A percentile compares a stretch with the other conserved stretches of the same genome.
These are phyloP conservation scores for Cryptoblepharus egeriae DNA, from an alignment of 2,797 vertebrate species.

Conservation along the genomic window DNA sequence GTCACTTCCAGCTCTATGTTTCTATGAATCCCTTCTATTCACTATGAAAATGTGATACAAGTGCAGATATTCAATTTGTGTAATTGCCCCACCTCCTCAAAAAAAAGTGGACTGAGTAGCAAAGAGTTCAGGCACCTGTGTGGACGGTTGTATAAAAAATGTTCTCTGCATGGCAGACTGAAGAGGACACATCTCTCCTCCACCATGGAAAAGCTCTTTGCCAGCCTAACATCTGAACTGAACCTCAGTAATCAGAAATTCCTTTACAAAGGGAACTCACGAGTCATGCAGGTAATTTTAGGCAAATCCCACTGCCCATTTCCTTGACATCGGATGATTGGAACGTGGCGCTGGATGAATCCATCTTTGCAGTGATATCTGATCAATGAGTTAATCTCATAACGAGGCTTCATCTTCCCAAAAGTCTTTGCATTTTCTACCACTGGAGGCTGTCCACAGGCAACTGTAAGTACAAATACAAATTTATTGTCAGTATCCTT, in stretches of 20 bases:
- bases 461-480: slow-evolving; percentile 80
- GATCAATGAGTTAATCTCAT: slow-evolving; percentile 95
- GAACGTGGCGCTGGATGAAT: slow-evolving; percentile 94
- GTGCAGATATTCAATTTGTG: not conserved
- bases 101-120: not conserved
- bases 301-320: slow-evolving; percentile 93
- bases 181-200: not conserved
- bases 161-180: not conserved
- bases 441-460: slow-evolving; percentile 92
- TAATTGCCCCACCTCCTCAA: not conserved
- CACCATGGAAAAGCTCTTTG: not conserved
- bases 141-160: not conserved
- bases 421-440: slow-evolving; percentile 94
- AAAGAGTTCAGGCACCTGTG: not conserved
- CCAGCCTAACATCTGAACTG: not conserved
- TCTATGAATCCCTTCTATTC: not conserved
- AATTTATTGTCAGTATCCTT: slow-evolving; percentile 29
- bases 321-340: slow-evolving; percentile 91
- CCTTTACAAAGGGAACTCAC: slow-evolving; percentile 84
- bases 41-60: not conserved
- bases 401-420: slow-evolving; percentile 87
- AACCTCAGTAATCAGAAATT: slow-evolving; percentile 40
- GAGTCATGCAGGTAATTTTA: slow-evolving; percentile 93
- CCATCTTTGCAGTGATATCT: slow-evolving; percentile 94
- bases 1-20: too few species aligned